Evolutionary conservation across 1,140 invertebrate genomes (phyloP), one percentile per base, ranked within the genome.

Genomic region (Cyrtorhinus lividipennis): DNA sequence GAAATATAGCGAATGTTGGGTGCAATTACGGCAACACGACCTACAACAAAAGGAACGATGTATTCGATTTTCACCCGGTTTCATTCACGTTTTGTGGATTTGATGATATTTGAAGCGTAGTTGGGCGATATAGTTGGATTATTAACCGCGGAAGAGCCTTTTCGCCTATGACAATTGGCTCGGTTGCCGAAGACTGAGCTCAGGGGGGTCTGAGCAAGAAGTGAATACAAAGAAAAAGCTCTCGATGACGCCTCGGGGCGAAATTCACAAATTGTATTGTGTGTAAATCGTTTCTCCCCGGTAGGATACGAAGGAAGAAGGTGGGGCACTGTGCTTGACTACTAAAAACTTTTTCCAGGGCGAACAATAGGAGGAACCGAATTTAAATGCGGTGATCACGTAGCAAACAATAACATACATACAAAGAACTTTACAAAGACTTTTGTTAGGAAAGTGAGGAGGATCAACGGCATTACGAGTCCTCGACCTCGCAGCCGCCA

Each of bases 221-320:
- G 24, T 24, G 56, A 20, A 57, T 57, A 57, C 56, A 57, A 57
- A 57, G 56, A 57, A 57, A 57, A 24, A 57, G 20, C n/a, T 24
- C 48, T 24, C 56, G 56, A 57, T 57, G 56, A 57, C 56, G 56
- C 56, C 56, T 57, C 56, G 20, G 56, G 24, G 56, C 15, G 56
- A 57, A 57, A 57, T 57, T 57, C 56, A 57, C 56, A 57, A 57
- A 57, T 57, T 57, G 56, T 57, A 57, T 57, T 57, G 56, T 57
- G 56, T 57, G 56, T 57, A 57, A 57, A 57, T 57, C 56, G 56
- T 24, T 22, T 22, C 56, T 20, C 5, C 20, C 18, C 15, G 30
- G 30, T 38, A 38, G 30, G 30, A 38, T 38, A 38, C 24, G 20
- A 24, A 57, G 56, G 56, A 57, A 8, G 56, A 57, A 38, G 56